Conservation (phyloP, 2,113 vertebrate species). For the Anguilla japonica region DNA sequence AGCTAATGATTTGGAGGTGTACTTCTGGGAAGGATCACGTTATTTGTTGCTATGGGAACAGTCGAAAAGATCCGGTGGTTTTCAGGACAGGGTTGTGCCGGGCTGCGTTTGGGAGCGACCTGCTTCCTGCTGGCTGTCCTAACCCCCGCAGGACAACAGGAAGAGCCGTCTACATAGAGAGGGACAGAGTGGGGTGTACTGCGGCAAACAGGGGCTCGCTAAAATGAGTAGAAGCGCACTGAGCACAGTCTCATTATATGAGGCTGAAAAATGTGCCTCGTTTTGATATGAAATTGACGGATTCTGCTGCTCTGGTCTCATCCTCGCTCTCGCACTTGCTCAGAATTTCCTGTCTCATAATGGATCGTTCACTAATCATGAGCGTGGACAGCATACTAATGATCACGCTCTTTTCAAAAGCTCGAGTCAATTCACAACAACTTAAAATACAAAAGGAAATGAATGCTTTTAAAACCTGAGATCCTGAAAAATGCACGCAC, state of each 20-base stretch:
- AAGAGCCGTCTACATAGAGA: constrained; percentile 14
- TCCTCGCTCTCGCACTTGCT: background rate
- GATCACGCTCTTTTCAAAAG: background rate
- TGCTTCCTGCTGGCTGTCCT: constrained; percentile 51
- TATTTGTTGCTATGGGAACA: constrained; percentile 73
- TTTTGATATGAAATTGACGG: background rate
- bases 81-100: constrained; percentile 55
- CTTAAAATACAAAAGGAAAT: constrained; percentile 63
- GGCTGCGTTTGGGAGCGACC: constrained; percentile 57
- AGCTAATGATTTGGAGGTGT: constrained; percentile 71
- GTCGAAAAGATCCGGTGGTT: constrained; percentile 59
- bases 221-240: background rate
- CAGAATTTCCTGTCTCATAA: background rate
- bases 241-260: background rate
- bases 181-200: constrained; percentile 48
- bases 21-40: constrained; percentile 71
- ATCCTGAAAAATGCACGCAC: constrained; percentile 63
- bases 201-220: background rate
- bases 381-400: background rate
- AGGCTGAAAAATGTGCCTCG: background rate
- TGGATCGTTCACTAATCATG: background rate
- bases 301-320: background rate
- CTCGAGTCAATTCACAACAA: constrained; percentile 26
- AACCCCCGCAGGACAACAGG: constrained; percentile 55
- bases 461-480: constrained; percentile 74